Evolutionary conservation across 2,797 vertebrate species (phyloP).

Genomic region (Hylomyscus alleni): DNA sequence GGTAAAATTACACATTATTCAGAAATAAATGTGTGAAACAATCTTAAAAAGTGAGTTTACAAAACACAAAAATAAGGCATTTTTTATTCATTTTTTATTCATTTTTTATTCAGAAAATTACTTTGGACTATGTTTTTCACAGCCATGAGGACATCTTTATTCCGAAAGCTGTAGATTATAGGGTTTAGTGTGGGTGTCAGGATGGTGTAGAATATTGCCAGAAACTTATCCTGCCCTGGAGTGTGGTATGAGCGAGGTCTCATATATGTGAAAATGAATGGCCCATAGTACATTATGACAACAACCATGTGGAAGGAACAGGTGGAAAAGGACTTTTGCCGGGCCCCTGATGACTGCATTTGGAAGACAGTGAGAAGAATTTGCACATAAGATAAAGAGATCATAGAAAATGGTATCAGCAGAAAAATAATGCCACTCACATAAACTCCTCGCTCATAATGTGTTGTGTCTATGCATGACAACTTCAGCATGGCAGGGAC

Average conservation of each 20-base stretch:
- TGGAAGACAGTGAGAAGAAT: conserved; percentile 60
- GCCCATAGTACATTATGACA: conserved; percentile 60
- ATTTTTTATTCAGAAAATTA: background rate
- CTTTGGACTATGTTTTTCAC: background rate
- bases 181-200: conserved; percentile 42
- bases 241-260: conserved; percentile 1
- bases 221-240: background rate
- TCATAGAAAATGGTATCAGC: background rate
- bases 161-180: conserved; percentile 19
- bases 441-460: background rate
- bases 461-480: conserved; percentile 65
- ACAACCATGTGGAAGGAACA: conserved; percentile 63
- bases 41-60: background rate
- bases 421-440: conserved; percentile 56
- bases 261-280: conserved; percentile 59
- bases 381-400: conserved; percentile 58
- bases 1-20: background rate
- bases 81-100: background rate
- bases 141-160: background rate
- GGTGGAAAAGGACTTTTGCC: conserved; percentile 42
- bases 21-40: background rate
- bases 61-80: background rate
- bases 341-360: conserved; percentile 25
- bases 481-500: conserved; percentile 65
- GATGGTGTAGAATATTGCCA: conserved; percentile 49